Percentiles rank a stretch among this genome's conserved stretches.
phyloP scores from a whole-genome alignment of 2,888 invertebrate species.

The Amphipoea oculea region DNA sequence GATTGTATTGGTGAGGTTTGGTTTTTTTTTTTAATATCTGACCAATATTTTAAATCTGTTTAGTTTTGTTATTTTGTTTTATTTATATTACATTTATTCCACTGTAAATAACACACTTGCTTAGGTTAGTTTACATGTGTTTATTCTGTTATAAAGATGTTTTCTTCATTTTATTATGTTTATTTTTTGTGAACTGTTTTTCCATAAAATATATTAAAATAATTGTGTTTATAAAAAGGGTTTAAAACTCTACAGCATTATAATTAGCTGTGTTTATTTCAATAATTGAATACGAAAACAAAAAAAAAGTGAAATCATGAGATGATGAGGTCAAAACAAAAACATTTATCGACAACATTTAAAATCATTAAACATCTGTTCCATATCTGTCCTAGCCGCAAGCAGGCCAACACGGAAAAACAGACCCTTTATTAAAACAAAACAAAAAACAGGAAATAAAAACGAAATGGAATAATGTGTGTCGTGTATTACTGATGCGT shows the following conservation, averaged over 20 bases:
- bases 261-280: slow-evolving; percentile 1
- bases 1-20: slow-evolving; percentile 13
- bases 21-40: slow-evolving; percentile 16
- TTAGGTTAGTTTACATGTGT: slow-evolving; percentile 4
- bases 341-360: slow-evolving; percentile 27
- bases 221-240: background rate
- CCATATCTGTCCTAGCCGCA: slow-evolving; percentile 83
- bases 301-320: slow-evolving; percentile 41
- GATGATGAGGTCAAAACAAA: slow-evolving; percentile 75
- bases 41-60: slow-evolving; percentile 24
- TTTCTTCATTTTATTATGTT: background rate
- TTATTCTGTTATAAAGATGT: background rate
- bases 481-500: slow-evolving; percentile 83
- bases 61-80: background rate
- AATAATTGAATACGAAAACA: slow-evolving; percentile 5
- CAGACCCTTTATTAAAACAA: slow-evolving; percentile 79
- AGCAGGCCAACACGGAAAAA: slow-evolving; percentile 85
- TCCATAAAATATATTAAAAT: background rate
- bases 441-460: slow-evolving; percentile 69
- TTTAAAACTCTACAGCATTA: background rate
- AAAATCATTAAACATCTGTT: slow-evolving; percentile 60
- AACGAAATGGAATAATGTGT: slow-evolving; percentile 78
- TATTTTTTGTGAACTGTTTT: background rate
- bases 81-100: slow-evolving; percentile 1
- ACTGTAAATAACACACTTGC: slow-evolving; percentile 8